Conservation (phyloP, 2,113 vertebrate genomes). For the Chloebia gouldiae region DNA sequence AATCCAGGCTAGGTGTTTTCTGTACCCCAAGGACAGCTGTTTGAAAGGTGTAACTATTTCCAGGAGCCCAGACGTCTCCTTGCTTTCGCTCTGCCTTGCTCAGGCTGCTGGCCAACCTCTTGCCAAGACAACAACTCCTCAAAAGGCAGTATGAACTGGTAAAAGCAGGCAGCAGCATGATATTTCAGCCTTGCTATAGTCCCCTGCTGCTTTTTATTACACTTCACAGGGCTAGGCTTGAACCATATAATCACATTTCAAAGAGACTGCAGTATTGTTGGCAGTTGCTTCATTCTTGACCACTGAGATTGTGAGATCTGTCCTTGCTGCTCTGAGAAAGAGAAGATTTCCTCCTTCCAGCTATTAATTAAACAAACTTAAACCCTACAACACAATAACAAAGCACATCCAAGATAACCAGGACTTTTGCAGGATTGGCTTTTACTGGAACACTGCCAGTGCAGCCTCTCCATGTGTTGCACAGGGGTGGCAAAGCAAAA, state of each 20-base stretch:
- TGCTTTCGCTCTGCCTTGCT: neutral
- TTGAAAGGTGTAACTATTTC: neutral
- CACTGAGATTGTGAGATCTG: slow-evolving; percentile 25
- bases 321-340: neutral
- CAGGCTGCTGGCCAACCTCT: neutral
- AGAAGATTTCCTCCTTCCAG: neutral
- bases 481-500: neutral
- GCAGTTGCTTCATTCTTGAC: slow-evolving; percentile 36
- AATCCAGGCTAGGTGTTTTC: neutral
- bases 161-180: slow-evolving; percentile 9
- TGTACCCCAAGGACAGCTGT: neutral
- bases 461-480: neutral
- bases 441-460: neutral
- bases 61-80: neutral
- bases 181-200: slow-evolving; percentile 13
- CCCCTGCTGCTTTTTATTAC: slow-evolving; percentile 50
- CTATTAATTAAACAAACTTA: slow-evolving; percentile 1
- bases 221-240: slow-evolving; percentile 31
- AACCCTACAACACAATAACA: neutral
- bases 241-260: slow-evolving; percentile 59
- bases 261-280: slow-evolving; percentile 8
- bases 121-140: neutral
- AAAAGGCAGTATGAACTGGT: neutral
- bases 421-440: neutral
- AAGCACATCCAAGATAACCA: neutral